These are phyloP conservation scores for Leptoteleia sp. DNA, from an alignment of 1,140 invertebrate species.

Conservation along the genomic window DNA sequence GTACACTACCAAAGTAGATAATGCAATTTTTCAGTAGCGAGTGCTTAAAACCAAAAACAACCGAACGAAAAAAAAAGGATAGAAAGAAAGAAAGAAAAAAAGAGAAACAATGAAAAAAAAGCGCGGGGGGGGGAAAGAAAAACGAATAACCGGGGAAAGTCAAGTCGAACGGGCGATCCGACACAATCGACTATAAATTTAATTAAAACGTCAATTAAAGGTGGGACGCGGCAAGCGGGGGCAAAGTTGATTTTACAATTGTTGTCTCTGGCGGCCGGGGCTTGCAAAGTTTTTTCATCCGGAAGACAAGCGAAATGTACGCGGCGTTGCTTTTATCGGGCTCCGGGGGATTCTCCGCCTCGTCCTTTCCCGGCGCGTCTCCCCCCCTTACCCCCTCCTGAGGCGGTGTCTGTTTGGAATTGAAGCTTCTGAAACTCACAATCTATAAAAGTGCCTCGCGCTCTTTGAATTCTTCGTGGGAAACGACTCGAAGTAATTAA, in stretches of 20 bases:
- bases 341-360: slow-evolving; percentile 31
- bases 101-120: too few species aligned
- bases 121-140: too few species aligned
- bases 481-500: slow-evolving; percentile 64
- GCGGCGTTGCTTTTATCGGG: slow-evolving; percentile 48
- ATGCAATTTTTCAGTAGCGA: too few species aligned
- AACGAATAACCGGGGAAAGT: too few species aligned
- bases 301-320: slow-evolving; percentile 45
- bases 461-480: slow-evolving; percentile 55
- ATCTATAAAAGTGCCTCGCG: slow-evolving; percentile 55
- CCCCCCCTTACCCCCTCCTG: too few species aligned
- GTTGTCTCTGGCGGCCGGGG: slow-evolving; percentile 29
- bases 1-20: too few species aligned
- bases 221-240: neutral
- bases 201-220: too few species aligned
- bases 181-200: too few species aligned
- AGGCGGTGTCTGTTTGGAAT: slow-evolving; percentile 50
- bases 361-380: slow-evolving; percentile 9
- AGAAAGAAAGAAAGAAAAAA: too few species aligned
- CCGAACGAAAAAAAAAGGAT: too few species aligned
- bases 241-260: slow-evolving; percentile 54
- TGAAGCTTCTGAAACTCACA: slow-evolving; percentile 47
- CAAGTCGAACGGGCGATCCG: too few species aligned
- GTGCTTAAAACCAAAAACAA: too few species aligned
- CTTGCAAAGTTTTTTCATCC: slow-evolving; percentile 50